Evolutionary conservation across 2,113 vertebrate species (phyloP).

Genomic region (Thamnaconus septentrionalis): DNA sequence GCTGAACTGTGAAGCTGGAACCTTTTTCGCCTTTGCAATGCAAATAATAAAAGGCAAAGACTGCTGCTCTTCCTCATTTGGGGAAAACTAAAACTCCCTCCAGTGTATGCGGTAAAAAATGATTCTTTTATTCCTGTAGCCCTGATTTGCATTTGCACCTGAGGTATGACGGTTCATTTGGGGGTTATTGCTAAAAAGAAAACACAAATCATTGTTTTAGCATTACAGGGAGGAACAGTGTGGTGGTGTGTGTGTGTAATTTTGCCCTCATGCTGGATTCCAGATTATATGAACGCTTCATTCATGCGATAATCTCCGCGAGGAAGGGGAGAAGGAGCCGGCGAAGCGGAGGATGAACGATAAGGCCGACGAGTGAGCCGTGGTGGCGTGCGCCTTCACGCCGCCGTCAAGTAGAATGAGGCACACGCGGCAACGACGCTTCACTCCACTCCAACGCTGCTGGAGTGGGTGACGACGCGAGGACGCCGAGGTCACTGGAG

Average conservation of each 20-base stretch:
- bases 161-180: neutral
- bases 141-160: neutral
- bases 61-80: too few species aligned
- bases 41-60: too few species aligned
- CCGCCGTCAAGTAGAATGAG: neutral
- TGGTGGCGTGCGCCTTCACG: conserved; percentile 6
- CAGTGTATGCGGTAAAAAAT: too few species aligned
- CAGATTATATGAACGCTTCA: conserved; percentile 49
- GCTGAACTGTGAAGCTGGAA: too few species aligned
- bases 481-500: conserved; percentile 23
- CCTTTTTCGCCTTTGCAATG: too few species aligned
- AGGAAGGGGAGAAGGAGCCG: conserved; percentile 30
- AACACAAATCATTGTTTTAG: conserved; percentile 10
- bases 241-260: conserved; percentile 22
- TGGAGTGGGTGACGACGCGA: conserved; percentile 4
- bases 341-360: conserved; percentile 34
- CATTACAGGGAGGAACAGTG: conserved; percentile 16
- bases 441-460: neutral
- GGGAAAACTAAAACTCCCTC: too few species aligned
- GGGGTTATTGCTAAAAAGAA: conserved; percentile 13
- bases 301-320: conserved; percentile 47
- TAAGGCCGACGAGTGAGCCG: conserved; percentile 22
- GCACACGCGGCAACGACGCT: neutral
- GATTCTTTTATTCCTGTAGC: neutral
- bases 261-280: conserved; percentile 46